phyloP scores from a whole-genome alignment of 2,797 vertebrate species.

The Amazona ochrocephala region DNA sequence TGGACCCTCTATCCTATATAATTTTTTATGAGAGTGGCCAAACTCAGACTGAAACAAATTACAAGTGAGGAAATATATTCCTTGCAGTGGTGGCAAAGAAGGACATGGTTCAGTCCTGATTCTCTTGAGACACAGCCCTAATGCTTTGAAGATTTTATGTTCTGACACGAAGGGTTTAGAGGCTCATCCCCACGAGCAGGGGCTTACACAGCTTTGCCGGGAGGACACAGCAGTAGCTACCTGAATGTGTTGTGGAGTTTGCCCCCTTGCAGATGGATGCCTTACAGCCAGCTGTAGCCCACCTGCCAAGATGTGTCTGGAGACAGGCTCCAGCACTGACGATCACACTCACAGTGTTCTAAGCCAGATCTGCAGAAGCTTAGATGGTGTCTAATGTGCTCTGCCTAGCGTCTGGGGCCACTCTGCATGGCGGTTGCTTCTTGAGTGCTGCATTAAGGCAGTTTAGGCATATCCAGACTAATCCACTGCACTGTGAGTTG shows the following conservation, averaged over 20 bases:
- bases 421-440: not conserved
- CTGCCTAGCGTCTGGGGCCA: not conserved
- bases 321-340: not conserved
- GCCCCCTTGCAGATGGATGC: not conserved
- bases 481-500: not conserved
- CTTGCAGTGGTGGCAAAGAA: not conserved
- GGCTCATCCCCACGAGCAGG: not conserved
- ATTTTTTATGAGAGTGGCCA: not conserved
- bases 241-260: not conserved
- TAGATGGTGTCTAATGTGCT: fast-evolving
- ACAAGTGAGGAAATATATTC: not conserved
- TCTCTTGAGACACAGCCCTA: not conserved
- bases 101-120: not conserved
- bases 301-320: fast-evolving
- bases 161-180: not conserved
- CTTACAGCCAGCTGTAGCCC: not conserved
- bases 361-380: not conserved
- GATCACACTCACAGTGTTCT: fast-evolving
- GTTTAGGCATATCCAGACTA: not conserved
- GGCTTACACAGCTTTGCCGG: not conserved
- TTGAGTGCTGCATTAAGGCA: not conserved
- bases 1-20: not conserved
- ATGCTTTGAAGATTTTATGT: not conserved
- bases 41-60: not conserved
- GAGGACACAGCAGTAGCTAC: not conserved